Conservation (phyloP, 2,888 invertebrate genomes). For the Microctonus aethiopoides region DNA sequence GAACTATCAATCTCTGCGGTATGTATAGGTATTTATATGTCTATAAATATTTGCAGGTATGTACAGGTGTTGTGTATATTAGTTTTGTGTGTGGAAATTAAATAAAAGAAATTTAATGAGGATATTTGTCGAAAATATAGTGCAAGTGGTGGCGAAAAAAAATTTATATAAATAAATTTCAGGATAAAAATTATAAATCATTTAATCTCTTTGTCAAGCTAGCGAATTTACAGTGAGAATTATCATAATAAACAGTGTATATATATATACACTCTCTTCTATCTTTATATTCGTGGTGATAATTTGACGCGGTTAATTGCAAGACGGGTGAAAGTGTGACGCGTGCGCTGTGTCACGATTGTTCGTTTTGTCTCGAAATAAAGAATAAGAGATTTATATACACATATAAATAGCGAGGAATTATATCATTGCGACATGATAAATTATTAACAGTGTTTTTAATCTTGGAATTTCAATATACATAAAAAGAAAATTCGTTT, state of each 20-base stretch:
- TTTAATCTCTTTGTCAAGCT: constrained; percentile 22
- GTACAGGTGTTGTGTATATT: not conserved
- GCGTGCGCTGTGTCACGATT: constrained; percentile 45
- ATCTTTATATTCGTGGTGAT: constrained; percentile 43
- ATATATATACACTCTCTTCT: not conserved
- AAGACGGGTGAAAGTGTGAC: constrained; percentile 45
- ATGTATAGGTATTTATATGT: not conserved
- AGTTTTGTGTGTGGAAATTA: not conserved
- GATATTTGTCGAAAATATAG: not conserved
- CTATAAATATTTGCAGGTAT: not conserved
- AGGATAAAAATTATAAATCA: not conserved
- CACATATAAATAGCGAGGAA: constrained; percentile 22
- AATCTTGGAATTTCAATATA: not conserved
- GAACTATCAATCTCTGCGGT: constrained; percentile 2
- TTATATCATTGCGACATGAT: constrained; percentile 30
- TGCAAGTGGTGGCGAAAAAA: not conserved
- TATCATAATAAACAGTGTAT: constrained; percentile 18
- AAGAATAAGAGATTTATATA: not conserved
- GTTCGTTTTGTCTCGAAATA: not conserved
- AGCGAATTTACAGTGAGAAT: constrained; percentile 15
- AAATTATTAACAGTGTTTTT: not conserved
- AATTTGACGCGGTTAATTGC: constrained; percentile 46
- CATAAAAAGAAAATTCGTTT: too few relatives aligned
- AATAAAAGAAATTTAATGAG: not conserved
- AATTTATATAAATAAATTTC: not conserved